These are phyloP conservation scores for Ectemnius cavifrons DNA, from an alignment of 2,888 invertebrate species.

Conservation along the genomic window DNA sequence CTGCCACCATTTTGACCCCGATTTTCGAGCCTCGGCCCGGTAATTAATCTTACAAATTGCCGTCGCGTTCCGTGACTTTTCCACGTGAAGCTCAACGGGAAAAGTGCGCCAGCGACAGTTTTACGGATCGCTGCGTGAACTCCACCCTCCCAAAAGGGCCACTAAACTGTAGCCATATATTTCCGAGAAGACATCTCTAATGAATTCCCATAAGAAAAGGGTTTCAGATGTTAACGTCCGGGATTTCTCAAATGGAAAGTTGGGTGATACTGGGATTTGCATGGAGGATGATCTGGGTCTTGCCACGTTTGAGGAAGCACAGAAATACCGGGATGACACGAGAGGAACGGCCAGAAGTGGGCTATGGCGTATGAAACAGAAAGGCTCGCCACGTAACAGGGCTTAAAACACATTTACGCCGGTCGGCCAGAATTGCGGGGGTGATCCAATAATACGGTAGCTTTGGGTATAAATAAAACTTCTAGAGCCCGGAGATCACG, in stretches of 20 bases:
- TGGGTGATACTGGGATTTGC: not conserved
- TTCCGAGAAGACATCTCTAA: not conserved
- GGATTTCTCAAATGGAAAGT: no score
- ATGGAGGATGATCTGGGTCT: not conserved
- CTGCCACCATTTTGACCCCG: constrained; percentile 47
- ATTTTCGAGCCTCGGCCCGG: constrained; percentile 35
- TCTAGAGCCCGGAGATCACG: constrained; percentile 69
- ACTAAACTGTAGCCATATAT: not conserved
- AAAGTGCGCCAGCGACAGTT: constrained; percentile 35
- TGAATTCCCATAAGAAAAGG: not conserved
- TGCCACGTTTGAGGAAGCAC: not conserved
- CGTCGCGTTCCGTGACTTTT: constrained; percentile 24
- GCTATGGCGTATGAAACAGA: constrained; percentile 20
- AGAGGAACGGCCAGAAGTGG: constrained; percentile 31
- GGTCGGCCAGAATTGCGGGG: constrained; percentile 70
- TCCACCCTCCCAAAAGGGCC: not conserved
- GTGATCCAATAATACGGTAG: constrained; percentile 76
- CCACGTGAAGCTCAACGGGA: constrained; percentile 18
- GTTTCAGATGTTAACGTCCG: no score
- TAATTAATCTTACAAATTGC: constrained; percentile 56
- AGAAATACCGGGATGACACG: not conserved
- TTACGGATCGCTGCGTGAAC: constrained; percentile 33
- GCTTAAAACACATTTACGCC: constrained; percentile 48
- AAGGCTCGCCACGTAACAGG: constrained; percentile 29
- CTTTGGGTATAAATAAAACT: constrained; percentile 76